phyloP scores from a whole-genome alignment of 2,888 invertebrate species.

The Drosophila leonis region DNA sequence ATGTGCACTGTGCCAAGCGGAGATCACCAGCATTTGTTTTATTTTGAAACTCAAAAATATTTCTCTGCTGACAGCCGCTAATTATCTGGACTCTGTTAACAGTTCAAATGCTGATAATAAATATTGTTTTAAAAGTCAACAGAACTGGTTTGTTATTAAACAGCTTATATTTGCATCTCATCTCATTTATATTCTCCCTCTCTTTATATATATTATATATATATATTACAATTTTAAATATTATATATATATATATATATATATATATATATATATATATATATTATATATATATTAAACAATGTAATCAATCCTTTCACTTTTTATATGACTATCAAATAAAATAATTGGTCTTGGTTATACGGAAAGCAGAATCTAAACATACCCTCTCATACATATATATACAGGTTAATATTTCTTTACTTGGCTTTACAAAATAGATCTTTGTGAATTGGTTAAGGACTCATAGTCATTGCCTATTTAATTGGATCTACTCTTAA shows the following conservation, averaged over 20 bases:
- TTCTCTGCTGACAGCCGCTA: not conserved
- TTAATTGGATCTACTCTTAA: not conserved
- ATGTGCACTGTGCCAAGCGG: conserved; percentile 14
- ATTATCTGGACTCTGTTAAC: not conserved
- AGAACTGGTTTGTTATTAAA: not conserved
- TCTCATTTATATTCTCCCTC: not conserved
- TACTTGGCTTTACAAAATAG: too few species aligned
- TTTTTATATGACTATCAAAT: too few species aligned
- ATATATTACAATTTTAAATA: too few species aligned
- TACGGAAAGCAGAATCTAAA: too few species aligned
- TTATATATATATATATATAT: too few species aligned
- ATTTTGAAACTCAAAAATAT: not conserved
- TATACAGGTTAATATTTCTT: too few species aligned
- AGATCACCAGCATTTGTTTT: not conserved
- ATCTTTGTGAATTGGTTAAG: not conserved
- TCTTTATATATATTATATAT: not conserved
- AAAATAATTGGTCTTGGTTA: too few species aligned
- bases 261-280: too few species aligned
- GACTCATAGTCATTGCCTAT: not conserved
- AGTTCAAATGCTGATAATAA: not conserved
- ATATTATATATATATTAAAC: too few species aligned
- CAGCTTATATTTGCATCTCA: not conserved
- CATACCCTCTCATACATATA: too few species aligned
- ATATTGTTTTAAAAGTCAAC: not conserved
- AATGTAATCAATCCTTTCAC: too few species aligned